Conservation (phyloP, 92 coral and sea anemone genomes). For the Bergia sp. region DNA sequence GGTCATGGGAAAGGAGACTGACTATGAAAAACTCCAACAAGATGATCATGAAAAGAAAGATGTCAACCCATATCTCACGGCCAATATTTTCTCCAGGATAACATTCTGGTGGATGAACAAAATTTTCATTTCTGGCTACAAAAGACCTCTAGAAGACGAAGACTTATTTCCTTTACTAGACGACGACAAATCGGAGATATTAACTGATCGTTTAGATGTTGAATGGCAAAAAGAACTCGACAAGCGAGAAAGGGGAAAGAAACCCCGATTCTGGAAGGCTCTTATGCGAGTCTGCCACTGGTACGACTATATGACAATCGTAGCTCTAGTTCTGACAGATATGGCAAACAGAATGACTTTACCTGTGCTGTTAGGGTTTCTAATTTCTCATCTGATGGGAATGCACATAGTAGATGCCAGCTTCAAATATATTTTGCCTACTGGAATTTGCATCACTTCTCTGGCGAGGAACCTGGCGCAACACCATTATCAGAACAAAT, state of each 20-base stretch:
- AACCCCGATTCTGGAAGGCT: constrained; percentile 90
- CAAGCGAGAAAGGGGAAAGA: constrained; percentile 68
- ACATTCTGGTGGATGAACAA: constrained; percentile 95
- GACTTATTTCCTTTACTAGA: constrained; percentile 84
- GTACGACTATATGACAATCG: constrained; percentile 73
- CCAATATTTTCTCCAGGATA: constrained; percentile 75
- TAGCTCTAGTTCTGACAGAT: constrained; percentile 77
- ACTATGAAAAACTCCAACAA: constrained; percentile 68
- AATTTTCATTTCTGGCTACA: constrained; percentile 79
- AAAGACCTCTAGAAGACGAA: constrained; percentile 80
- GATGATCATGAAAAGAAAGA: constrained; percentile 63
- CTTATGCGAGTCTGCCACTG: constrained; percentile 83
- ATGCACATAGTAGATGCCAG: constrained; percentile 67
- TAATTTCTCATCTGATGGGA: constrained; percentile 90
- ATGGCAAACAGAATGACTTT: constrained; percentile 92
- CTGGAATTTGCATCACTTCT: constrained; percentile 84
- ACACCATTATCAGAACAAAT: constrained; percentile 88
- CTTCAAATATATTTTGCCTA: constrained; percentile 79
- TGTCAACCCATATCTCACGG: constrained; percentile 78
- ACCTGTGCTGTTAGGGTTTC: constrained; percentile 81
- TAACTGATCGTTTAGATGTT: constrained; percentile 70
- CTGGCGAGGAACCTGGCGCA: constrained; percentile 83
- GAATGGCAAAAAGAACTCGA: constrained; percentile 82
- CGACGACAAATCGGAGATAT: constrained; percentile 79
- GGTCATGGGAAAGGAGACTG: constrained; percentile 68